phyloP scores from a whole-genome alignment of 2,888 invertebrate species.

The Sialis lutaria region DNA sequence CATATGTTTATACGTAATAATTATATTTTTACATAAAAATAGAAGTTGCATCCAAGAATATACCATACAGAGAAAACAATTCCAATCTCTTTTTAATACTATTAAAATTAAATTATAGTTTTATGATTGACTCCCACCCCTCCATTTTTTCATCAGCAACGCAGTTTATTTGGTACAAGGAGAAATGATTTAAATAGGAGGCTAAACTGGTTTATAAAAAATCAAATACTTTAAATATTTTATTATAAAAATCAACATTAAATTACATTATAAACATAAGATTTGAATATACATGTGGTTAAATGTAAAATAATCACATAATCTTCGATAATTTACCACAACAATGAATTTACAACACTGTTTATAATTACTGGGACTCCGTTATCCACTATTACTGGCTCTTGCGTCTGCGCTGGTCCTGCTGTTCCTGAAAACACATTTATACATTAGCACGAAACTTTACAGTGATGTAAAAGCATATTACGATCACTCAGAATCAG shows the following conservation, averaged over 20 bases:
- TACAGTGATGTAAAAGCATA: slow-evolving; percentile 5
- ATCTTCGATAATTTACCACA: slow-evolving; percentile 3
- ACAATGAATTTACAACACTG: background rate
- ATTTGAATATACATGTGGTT: background rate
- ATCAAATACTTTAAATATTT: background rate
- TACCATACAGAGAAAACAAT: no score
- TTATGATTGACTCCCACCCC: no score
- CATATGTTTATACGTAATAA: no score
- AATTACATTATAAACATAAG: background rate
- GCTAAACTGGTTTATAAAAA: no score
- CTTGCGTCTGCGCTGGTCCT: slow-evolving; percentile 22
- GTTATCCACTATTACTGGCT: slow-evolving; percentile 14
- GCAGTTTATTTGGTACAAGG: no score
- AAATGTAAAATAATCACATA: background rate
- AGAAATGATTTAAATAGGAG: no score
- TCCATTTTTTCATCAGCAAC: no score
- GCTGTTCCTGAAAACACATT: slow-evolving; percentile 21
- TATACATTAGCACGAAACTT: slow-evolving; percentile 4
- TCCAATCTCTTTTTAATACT: no score
- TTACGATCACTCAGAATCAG: background rate
- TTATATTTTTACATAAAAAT: no score
- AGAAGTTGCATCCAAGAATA: no score
- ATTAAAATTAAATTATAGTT: no score
- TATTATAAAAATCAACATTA: slow-evolving; percentile 3
- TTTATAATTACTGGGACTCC: background rate